phyloP scores from a whole-genome alignment of 92 coral and sea anemone genomes.

The Scolanthus callimorphus region DNA sequence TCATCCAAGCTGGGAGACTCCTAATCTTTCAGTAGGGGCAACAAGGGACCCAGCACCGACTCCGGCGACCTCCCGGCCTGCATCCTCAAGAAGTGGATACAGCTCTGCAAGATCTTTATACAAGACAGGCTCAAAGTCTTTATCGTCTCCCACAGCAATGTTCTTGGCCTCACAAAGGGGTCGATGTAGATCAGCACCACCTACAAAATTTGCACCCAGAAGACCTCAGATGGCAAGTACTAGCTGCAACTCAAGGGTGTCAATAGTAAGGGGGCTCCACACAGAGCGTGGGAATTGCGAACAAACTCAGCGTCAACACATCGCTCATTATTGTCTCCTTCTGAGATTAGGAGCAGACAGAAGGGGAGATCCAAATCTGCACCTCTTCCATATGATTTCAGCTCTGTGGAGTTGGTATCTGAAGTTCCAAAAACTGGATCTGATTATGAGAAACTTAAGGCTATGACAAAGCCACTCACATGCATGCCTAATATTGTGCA shows the following conservation, averaged over 20 bases:
- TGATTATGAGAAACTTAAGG: slow-evolving; percentile 54
- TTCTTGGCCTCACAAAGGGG: slow-evolving; percentile 43
- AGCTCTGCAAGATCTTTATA: slow-evolving; percentile 32
- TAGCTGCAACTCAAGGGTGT: slow-evolving; percentile 24
- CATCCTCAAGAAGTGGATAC: slow-evolving; percentile 66
- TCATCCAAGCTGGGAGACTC: slow-evolving; percentile 31
- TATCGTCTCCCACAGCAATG: slow-evolving; percentile 53
- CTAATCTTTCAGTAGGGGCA: slow-evolving; percentile 18
- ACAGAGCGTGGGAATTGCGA: slow-evolving; percentile 79
- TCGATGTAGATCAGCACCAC: slow-evolving; percentile 86
- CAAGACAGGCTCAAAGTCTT: not conserved
- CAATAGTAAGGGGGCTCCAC: slow-evolving; percentile 51
- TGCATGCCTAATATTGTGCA: slow-evolving; percentile 86
- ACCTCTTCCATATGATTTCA: slow-evolving; percentile 76
- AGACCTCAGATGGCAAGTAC: slow-evolving; percentile 44
- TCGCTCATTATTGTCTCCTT: slow-evolving; percentile 62
- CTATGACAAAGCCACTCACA: slow-evolving; percentile 77
- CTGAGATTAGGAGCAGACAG: slow-evolving; percentile 55
- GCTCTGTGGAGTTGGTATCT: slow-evolving; percentile 51
- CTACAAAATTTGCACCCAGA: slow-evolving; percentile 46
- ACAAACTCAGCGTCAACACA: slow-evolving; percentile 65
- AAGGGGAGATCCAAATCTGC: slow-evolving; percentile 82
- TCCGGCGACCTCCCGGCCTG: slow-evolving; percentile 72
- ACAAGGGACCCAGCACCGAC: slow-evolving; percentile 71
- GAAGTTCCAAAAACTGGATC: slow-evolving; percentile 64